Evolutionary conservation across 2,797 vertebrate species (phyloP).

Genomic region (Spinibarbus caldwelli): DNA sequence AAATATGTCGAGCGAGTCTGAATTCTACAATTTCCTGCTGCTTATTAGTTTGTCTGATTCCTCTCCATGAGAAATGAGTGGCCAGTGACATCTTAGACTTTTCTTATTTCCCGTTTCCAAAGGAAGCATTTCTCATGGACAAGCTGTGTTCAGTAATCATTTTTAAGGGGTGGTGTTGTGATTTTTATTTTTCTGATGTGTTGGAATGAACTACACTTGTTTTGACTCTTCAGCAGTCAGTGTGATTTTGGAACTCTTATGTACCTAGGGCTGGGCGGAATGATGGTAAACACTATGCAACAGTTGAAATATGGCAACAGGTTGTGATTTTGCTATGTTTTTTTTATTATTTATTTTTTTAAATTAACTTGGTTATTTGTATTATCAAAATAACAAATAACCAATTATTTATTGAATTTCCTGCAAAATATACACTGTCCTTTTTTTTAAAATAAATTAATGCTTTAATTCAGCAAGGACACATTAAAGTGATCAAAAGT

Average conservation of each 20-base stretch:
- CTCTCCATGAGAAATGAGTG: constrained; percentile 50
- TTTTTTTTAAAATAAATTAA: neutral
- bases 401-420: no score
- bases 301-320: neutral
- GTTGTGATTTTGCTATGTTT: neutral
- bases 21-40: constrained; percentile 50
- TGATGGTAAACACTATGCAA: neutral
- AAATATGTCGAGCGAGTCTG: constrained; percentile 33
- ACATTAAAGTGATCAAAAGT: neutral
- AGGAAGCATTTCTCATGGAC: constrained; percentile 46
- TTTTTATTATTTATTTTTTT: no score
- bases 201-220: constrained; percentile 34
- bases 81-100: constrained; percentile 33
- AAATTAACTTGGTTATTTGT: neutral
- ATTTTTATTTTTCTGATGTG: constrained; percentile 24
- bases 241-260: constrained; percentile 17
- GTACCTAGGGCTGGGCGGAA: constrained; percentile 18
- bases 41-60: constrained; percentile 45
- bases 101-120: constrained; percentile 29
- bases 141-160: constrained; percentile 45
- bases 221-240: constrained; percentile 24
- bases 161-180: constrained; percentile 51
- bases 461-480: neutral
- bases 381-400: neutral
- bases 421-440: neutral